Evolutionary conservation across 2,113 vertebrate genomes (phyloP), one percentile per base, ranked within the genome.

Genomic region (Nesospiza acunhae): DNA sequence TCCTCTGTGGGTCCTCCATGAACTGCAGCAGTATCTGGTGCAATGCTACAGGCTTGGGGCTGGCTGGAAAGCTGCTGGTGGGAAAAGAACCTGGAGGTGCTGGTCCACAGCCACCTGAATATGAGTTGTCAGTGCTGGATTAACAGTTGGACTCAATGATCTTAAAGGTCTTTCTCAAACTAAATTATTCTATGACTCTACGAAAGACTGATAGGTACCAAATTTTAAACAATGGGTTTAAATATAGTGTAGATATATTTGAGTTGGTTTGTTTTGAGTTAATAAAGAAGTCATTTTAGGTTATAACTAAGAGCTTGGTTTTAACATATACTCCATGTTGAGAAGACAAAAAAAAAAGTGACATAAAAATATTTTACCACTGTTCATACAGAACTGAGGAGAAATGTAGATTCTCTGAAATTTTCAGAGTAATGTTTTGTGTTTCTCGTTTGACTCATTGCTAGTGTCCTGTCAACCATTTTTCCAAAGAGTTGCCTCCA

Each of bases 1-100:
- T 59, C 9, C 12, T 18, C 17, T 8, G 1, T 72, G 10, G 3
- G 10, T 58, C 3, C 11, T 68, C 7, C 28, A 55, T 2, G 0
- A 35, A 21, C 9, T 72, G 10, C 6, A 22, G 5, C 3, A 41
- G 24, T n/a, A 64, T 18, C 24, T 50, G 0, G 12, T 49, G 15
- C 13, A 24, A 33, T 28, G 30, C 8, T 76, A 7, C 17, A 63
- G n/a, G 6, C 8, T 28, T 63, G 26, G 7, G 17, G 10, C 10
- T 62, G 42, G 5, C 16, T 69, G 22, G 30, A 42, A 90, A 33
- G 47, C 7, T 69, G 17, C 22, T 55, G 30, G 7, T 42, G 27
- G 21, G 21, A 42, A 69, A 55, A 62, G 12, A 47, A 76, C 15
- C 12, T 62, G 26, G 15, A 60, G 10, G 11, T 41, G 21, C 12